Evolutionary conservation across 1,140 invertebrate species (phyloP).

Genomic region (Orius insidiosus): DNA sequence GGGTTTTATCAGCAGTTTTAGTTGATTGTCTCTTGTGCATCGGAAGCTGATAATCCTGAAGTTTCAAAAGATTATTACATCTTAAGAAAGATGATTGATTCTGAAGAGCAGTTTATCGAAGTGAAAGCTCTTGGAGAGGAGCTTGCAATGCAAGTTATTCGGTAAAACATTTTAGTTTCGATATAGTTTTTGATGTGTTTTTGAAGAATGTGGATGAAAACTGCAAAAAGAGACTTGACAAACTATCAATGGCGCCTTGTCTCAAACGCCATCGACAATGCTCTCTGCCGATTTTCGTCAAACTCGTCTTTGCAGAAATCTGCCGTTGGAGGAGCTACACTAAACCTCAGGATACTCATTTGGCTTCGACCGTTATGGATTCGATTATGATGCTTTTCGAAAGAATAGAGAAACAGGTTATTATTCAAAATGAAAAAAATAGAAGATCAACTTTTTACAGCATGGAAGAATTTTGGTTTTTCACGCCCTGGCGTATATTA

Average conservation of each 20-base stretch:
- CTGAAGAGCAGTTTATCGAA: slow-evolving; percentile 81
- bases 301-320: slow-evolving; percentile 90
- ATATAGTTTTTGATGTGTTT: neutral
- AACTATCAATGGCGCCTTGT: slow-evolving; percentile 91
- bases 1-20: no score
- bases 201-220: slow-evolving; percentile 77
- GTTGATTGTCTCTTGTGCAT: slow-evolving; percentile 73
- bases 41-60: slow-evolving; percentile 67
- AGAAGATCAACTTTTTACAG: slow-evolving; percentile 26
- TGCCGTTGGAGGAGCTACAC: slow-evolving; percentile 94
- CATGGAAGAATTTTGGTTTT: slow-evolving; percentile 84
- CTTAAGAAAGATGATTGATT: slow-evolving; percentile 74
- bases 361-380: slow-evolving; percentile 91
- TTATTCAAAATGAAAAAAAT: neutral
- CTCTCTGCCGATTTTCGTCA: slow-evolving; percentile 92
- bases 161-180: slow-evolving; percentile 35
- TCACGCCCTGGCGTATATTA: slow-evolving; percentile 87
- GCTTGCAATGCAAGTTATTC: slow-evolving; percentile 81
- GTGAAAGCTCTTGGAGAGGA: slow-evolving; percentile 81
- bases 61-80: slow-evolving; percentile 76
- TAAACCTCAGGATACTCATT: slow-evolving; percentile 73
- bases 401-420: slow-evolving; percentile 74
- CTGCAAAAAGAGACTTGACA: slow-evolving; percentile 70
- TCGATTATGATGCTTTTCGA: slow-evolving; percentile 95
- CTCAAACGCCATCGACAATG: slow-evolving; percentile 80